Percentiles rank a stretch among this genome's conserved stretches.
These are phyloP conservation scores for Sphenodon punctatus DNA, from an alignment of 2,797 vertebrate species.

Conservation along the genomic window DNA sequence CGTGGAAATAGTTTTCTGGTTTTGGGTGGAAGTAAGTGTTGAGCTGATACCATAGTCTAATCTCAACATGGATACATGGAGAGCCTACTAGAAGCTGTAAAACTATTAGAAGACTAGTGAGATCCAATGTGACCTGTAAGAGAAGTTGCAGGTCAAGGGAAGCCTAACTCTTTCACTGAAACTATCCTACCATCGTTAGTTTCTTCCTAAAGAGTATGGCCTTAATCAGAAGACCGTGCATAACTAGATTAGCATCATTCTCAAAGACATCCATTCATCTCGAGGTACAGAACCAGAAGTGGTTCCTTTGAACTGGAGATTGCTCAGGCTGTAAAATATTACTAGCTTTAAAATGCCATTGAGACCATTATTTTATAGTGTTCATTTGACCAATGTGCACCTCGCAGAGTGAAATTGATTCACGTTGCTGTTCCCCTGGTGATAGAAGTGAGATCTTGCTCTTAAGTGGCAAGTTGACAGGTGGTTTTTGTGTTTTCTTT, in stretches of 20 bases:
- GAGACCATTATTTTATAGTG: neutral
- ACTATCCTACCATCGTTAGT: neutral
- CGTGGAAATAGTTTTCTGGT: neutral
- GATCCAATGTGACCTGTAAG: neutral
- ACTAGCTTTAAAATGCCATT: neutral
- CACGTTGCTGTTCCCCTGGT: too few species aligned
- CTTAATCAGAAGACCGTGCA: neutral
- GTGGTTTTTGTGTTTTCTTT: slow-evolving; percentile 8
- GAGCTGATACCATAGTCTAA: accelerated
- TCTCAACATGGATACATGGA: neutral
- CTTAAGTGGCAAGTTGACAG: too few species aligned
- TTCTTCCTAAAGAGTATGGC: neutral
- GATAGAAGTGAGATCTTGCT: too few species aligned
- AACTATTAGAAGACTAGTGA: neutral
- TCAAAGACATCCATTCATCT: neutral
- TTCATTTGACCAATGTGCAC: too few species aligned
- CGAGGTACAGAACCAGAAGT: neutral
- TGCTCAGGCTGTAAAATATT: neutral
- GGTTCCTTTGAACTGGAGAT: neutral
- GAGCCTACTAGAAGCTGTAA: neutral
- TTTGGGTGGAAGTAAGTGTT: neutral
- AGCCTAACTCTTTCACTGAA: neutral
- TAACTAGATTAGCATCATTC: neutral
- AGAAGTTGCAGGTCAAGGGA: neutral
- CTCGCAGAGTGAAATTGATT: too few species aligned